phyloP scores from a whole-genome alignment of 2,797 vertebrate species.

The Hydrocynus forskahlii region DNA sequence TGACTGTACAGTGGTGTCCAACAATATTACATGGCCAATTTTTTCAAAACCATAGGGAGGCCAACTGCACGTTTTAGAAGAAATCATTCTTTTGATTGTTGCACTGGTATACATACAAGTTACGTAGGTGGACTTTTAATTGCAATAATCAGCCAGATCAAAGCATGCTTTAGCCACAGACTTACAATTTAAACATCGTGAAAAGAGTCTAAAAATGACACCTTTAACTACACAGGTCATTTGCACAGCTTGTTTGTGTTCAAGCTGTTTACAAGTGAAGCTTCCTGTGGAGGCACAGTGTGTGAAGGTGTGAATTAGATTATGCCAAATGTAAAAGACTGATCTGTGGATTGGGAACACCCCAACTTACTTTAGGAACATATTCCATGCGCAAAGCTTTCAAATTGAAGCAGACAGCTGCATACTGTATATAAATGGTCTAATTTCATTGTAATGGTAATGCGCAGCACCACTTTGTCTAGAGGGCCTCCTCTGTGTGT shows the following conservation, averaged over 20 bases:
- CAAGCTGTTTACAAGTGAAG: constrained; percentile 36
- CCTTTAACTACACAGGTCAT: constrained; percentile 15
- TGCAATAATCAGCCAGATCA: constrained; percentile 1
- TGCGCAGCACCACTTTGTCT: neutral
- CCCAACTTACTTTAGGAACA: constrained; percentile 38
- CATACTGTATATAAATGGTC: neutral
- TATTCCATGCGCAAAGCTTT: constrained; percentile 29
- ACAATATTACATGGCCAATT: neutral
- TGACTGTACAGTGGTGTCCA: neutral
- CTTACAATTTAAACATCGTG: neutral
- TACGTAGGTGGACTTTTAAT: constrained; percentile 26
- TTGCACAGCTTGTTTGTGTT: constrained; percentile 16
- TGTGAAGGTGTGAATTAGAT: constrained; percentile 19
- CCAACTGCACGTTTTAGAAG: neutral
- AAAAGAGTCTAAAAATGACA: constrained; percentile 3
- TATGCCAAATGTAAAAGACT: constrained; percentile 20
- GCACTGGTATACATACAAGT: neutral
- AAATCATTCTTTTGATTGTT: neutral
- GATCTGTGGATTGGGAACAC: constrained; percentile 24
- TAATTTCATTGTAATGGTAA: constrained; percentile 6
- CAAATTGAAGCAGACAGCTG: neutral
- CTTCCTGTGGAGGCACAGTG: constrained; percentile 3
- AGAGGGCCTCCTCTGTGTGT: constrained; percentile 2
- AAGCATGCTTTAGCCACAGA: neutral
- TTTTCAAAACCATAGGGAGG: neutral